phyloP scores from a whole-genome alignment of 23 tunicate genomes.

The Clavelina lepadiformis region DNA sequence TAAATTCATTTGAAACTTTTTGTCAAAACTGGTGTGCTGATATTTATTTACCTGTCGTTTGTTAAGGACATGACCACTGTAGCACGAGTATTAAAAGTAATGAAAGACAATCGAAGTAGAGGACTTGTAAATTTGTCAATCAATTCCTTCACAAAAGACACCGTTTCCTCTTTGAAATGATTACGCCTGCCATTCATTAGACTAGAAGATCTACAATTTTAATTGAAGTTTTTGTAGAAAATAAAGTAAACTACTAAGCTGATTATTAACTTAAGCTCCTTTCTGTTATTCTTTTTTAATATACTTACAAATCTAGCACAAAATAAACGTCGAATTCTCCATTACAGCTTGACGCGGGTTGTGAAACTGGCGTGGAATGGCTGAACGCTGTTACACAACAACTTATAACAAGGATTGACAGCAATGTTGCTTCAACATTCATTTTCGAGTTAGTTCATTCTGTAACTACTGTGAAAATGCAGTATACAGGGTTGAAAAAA shows the following conservation, averaged over 20 bases:
- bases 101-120: slow-evolving; percentile 47
- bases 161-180: slow-evolving; percentile 64
- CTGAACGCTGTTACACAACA: too few species aligned
- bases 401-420: too few species aligned
- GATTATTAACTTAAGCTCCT: too few species aligned
- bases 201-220: slow-evolving; percentile 51
- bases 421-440: too few species aligned
- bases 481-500: too few species aligned
- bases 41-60: slow-evolving; percentile 62
- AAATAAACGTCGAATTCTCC: slow-evolving; percentile 83
- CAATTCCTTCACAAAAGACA: slow-evolving; percentile 55
- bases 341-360: slow-evolving; percentile 31
- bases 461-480: too few species aligned
- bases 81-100: slow-evolving; percentile 48
- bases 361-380: neutral
- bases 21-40: too few species aligned
- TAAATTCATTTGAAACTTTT: too few species aligned
- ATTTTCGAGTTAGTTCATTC: too few species aligned
- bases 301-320: slow-evolving; percentile 62
- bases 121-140: slow-evolving; percentile 52
- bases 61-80: slow-evolving; percentile 54
- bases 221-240: too few species aligned
- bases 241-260: too few species aligned
- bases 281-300: neutral
- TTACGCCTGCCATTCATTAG: slow-evolving; percentile 27